Evolutionary conservation across 2,888 invertebrate genomes (phyloP).

Genomic region (Disparrhopalites patrizii): DNA sequence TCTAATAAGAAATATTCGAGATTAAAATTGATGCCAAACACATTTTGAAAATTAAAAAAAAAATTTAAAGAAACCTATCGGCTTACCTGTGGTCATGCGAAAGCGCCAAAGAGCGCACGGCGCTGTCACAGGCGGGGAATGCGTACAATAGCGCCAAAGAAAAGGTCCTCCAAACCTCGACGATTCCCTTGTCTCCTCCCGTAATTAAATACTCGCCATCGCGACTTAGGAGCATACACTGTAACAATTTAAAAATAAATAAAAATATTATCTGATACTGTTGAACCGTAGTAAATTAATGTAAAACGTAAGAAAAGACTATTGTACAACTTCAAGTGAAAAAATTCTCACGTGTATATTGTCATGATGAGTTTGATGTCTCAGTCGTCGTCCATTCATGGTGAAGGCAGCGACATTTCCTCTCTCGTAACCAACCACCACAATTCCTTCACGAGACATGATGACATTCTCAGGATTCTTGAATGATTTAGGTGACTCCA

Average conservation of each 20-base stretch:
- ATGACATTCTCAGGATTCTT: conserved; percentile 79
- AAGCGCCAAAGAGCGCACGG: conserved; percentile 87
- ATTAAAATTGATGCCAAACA: neutral
- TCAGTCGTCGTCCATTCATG: conserved; percentile 83
- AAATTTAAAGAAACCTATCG: neutral
- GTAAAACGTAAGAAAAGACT: neutral
- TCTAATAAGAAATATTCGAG: conserved; percentile 57
- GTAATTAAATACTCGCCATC: conserved; percentile 99
- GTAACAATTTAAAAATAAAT: conserved; percentile 48
- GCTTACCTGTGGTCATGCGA: conserved; percentile 98
- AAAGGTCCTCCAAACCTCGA: conserved; percentile 97
- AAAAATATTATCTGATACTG: neutral
- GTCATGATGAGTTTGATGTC: conserved; percentile 89
- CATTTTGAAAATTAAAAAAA: neutral
- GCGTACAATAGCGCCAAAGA: conserved; percentile 95
- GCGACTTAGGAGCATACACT: conserved; percentile 88
- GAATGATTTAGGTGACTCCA: conserved; percentile 74
- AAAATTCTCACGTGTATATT: conserved; percentile 73
- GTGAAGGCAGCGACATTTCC: conserved; percentile 92
- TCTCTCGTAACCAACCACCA: conserved; percentile 87
- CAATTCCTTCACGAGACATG: conserved; percentile 92
- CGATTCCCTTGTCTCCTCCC: conserved; percentile 93
- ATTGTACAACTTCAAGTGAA: neutral
- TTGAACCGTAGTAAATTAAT: neutral
- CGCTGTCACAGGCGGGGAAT: conserved; percentile 94